These are phyloP conservation scores for Knipowitschia caucasica DNA, from an alignment of 2,797 vertebrate genomes.

Conservation along the genomic window DNA sequence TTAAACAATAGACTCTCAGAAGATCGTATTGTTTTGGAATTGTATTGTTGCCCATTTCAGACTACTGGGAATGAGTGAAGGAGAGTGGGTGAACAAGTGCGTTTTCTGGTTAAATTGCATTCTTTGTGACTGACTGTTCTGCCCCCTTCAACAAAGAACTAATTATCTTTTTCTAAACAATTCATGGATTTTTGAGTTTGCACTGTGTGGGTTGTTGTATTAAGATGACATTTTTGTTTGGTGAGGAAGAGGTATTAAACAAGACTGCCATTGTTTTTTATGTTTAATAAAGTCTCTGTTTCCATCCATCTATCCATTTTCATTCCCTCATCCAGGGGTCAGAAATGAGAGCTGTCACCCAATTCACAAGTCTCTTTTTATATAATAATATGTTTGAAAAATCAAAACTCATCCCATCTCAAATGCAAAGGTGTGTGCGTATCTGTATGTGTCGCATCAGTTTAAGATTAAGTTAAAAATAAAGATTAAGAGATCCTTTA, in stretches of 20 bases:
- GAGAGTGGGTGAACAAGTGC: background rate
- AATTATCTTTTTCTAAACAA: background rate
- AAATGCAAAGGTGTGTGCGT: no score
- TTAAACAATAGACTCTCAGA: background rate
- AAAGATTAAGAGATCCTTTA: no score
- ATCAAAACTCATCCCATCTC: no score
- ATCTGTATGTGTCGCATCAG: no score
- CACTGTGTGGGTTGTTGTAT: constrained; percentile 32
- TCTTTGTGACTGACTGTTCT: constrained; percentile 2
- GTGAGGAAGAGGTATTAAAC: background rate
- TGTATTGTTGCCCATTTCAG: background rate
- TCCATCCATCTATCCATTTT: no score
- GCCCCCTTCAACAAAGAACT: background rate
- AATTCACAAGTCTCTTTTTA: no score
- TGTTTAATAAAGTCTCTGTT: background rate
- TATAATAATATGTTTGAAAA: no score
- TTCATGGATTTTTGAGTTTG: background rate
- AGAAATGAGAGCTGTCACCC: no score
- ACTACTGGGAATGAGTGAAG: no score
- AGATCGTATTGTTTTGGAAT: no score
- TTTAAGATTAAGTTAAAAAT: no score
- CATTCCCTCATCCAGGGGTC: no score
- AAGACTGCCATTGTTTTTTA: background rate
- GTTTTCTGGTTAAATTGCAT: background rate
- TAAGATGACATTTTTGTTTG: background rate